A percentile compares a stretch with the other conserved stretches of the same genome.
phyloP scores from a whole-genome alignment of 2,888 invertebrate genomes.

The Heliconius charithonia region DNA sequence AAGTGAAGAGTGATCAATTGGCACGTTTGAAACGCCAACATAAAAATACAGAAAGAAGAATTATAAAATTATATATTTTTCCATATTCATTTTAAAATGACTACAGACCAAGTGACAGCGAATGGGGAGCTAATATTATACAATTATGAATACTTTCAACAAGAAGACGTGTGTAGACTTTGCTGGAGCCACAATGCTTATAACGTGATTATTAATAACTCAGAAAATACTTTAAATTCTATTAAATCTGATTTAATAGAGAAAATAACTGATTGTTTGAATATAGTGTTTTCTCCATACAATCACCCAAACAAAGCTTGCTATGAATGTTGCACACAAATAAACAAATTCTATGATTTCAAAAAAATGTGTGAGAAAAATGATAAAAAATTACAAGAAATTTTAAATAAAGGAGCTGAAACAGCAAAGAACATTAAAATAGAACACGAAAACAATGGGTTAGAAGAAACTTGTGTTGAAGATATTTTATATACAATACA shows the following conservation, averaged over 20 bases:
- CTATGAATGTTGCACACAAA: conserved; percentile 57
- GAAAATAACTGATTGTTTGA: conserved; percentile 64
- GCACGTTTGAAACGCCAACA: too few species aligned
- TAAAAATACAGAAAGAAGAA: not conserved
- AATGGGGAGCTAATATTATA: conserved; percentile 53
- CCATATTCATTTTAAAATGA: conserved; percentile 43
- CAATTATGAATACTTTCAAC: conserved; percentile 66
- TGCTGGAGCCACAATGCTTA: conserved; percentile 66
- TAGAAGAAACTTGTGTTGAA: not conserved
- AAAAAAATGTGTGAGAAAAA: conserved; percentile 64
- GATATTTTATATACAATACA: conserved; percentile 40
- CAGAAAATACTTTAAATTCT: conserved; percentile 31
- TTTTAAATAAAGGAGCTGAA: conserved; percentile 45
- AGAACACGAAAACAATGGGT: conserved; percentile 42
- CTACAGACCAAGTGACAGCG: conserved; percentile 14
- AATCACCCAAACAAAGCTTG: conserved; percentile 64
- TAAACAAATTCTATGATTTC: conserved; percentile 66
- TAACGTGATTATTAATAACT: conserved; percentile 50
- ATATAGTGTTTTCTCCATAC: conserved; percentile 57
- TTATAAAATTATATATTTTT: not conserved
- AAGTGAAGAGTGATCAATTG: too few species aligned
- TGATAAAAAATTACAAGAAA: conserved; percentile 59
- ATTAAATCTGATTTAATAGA: conserved; percentile 53
- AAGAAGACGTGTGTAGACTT: conserved; percentile 67
- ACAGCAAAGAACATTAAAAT: conserved; percentile 22